These are phyloP conservation scores for Dione vanillae DNA, from an alignment of 2,888 invertebrate genomes.

Conservation along the genomic window DNA sequence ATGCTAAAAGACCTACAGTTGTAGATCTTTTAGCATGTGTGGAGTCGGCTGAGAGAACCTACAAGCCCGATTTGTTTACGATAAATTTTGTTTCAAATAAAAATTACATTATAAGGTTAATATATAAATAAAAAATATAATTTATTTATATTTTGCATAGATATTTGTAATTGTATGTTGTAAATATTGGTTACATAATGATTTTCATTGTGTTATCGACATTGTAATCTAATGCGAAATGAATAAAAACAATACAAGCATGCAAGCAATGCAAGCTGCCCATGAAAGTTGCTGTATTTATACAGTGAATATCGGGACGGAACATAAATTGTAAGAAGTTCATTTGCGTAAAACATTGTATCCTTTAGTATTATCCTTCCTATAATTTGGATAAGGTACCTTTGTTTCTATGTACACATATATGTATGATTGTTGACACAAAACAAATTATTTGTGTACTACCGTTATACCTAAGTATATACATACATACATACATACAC, in stretches of 20 bases:
- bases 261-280: neutral
- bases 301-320: neutral
- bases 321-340: neutral
- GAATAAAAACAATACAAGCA: neutral
- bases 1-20: too few species aligned
- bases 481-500: too few species aligned
- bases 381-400: neutral
- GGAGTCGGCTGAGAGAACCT: neutral
- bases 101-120: neutral
- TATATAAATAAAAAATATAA: neutral
- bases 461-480: too few species aligned
- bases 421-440: too few species aligned
- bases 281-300: constrained; percentile 12
- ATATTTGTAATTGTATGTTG: too few species aligned
- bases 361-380: too few species aligned
- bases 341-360: neutral
- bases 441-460: too few species aligned
- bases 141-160: neutral
- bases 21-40: too few species aligned
- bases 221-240: constrained; percentile 5
- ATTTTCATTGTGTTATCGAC: constrained; percentile 9
- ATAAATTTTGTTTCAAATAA: neutral
- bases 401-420: too few species aligned
- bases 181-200: neutral
- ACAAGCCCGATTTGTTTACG: neutral